Base-by-base conservation (phyloP, 1,140 invertebrate species). In the Caerostris extrusa region DNA sequence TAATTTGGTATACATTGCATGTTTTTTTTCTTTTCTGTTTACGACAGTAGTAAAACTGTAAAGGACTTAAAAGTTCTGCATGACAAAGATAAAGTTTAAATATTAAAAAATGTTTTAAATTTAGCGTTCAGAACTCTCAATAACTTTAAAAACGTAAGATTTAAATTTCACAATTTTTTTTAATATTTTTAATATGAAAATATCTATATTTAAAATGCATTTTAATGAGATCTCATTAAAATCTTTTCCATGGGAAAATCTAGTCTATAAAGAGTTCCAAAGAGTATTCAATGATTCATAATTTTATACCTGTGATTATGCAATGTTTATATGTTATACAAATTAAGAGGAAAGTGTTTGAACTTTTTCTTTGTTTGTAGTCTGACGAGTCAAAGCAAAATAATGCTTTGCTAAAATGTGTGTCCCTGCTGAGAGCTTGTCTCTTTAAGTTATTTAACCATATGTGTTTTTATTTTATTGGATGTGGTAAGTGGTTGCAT, bases 301-400 rank as follows among this genome's bases (percentile, higher is more conserved):
- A 81, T 81, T 50, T 81, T 34, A 50, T 67, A 88, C 60, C 85
- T 87, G 85, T 87, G 85, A 87, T 87, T 87, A 64, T 60, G 53
- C 5, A 67, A 64, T 88, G 55, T 83, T 88, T 64, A 67, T 53
- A 64, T 88, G 56, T 64, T 6, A 53, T 14, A 67, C 10, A 67
- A 88, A 55, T 57, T 17, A 17, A 14, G 56, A 53, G 19, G 14
- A 77, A 77, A 4, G 56, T 58, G 83, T 58, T 56, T 58, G n/a
- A 19, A 58, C 57, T 86, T 88, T 34, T 14, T 67, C 64, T 5
- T 88, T 88, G 86, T 67, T 64, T 53, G 60, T 87, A 34, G 19
- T 87, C 85, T 14, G 85, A 87, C 34, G 85, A 87, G 14, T 87
- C 57, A 87, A 87, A 87, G 57, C 60, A 17, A 50, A 67, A 57